A percentile compares a stretch with the other conserved stretches of the same genome.
These are phyloP conservation scores for Diarsia mendica DNA, from an alignment of 2,888 invertebrate species.

Conservation along the genomic window DNA sequence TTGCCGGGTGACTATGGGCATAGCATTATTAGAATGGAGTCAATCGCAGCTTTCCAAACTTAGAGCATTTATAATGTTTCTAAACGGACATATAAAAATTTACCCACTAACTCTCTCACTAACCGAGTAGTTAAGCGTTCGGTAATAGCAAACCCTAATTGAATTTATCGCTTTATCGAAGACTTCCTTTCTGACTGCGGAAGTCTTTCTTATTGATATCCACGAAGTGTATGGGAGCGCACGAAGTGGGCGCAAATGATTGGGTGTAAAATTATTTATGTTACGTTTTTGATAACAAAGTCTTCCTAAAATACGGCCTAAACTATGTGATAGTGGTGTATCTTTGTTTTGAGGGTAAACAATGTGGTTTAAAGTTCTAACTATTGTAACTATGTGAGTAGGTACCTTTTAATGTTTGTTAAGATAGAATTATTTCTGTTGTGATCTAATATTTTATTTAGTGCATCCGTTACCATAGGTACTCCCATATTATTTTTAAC, in stretches of 20 bases:
- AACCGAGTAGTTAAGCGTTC: neutral
- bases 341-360: slow-evolving; percentile 25
- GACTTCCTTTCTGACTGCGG: slow-evolving; percentile 43
- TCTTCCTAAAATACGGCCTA: neutral
- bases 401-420: neutral
- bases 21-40: neutral
- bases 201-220: slow-evolving; percentile 20
- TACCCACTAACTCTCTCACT: neutral
- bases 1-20: neutral
- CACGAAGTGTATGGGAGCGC: neutral
- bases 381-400: slow-evolving; percentile 41
- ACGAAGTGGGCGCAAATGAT: neutral
- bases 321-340: slow-evolving; percentile 1
- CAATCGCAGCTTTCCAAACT: neutral
- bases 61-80: neutral
- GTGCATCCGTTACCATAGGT: too few relatives aligned
- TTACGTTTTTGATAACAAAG: neutral
- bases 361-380: slow-evolving; percentile 55
- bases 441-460: neutral
- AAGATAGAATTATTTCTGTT: neutral
- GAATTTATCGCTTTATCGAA: slow-evolving; percentile 40
- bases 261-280: neutral
- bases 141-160: slow-evolving; percentile 21
- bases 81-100: neutral
- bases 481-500: too few relatives aligned